These are phyloP conservation scores for Amiota communis DNA, from an alignment of 2,888 invertebrate genomes.

Conservation along the genomic window DNA sequence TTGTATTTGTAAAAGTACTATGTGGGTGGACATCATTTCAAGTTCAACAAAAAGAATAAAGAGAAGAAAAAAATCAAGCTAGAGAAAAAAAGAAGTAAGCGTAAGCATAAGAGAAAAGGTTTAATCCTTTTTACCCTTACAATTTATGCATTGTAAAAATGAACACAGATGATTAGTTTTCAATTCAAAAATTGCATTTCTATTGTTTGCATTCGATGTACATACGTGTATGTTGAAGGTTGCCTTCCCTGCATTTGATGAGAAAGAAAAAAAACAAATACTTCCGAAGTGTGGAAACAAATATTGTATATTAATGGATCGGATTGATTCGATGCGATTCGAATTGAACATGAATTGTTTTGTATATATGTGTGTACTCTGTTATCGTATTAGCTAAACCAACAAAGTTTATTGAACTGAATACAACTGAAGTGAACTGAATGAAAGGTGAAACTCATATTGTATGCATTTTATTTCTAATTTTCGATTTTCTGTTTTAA, in stretches of 20 bases:
- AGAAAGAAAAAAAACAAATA: too few relatives aligned
- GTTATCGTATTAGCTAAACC: too few relatives aligned
- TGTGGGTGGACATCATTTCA: too few relatives aligned
- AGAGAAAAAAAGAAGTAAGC: neutral
- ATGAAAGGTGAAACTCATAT: neutral
- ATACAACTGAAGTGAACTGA: neutral
- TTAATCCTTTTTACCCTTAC: constrained; percentile 30
- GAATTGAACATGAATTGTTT: too few relatives aligned
- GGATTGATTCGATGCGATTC: too few relatives aligned
- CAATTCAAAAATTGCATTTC: constrained; percentile 59
- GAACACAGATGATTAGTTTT: constrained; percentile 71
- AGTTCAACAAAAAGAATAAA: neutral
- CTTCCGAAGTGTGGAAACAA: constrained; percentile 11
- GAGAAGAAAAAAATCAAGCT: neutral
- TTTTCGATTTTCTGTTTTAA: too few relatives aligned
- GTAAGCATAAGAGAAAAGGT: constrained; percentile 15
- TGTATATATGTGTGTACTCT: too few relatives aligned
- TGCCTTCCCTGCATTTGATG: neutral
- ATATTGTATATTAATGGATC: neutral
- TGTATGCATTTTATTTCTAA: too few relatives aligned
- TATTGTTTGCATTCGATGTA: constrained; percentile 26
- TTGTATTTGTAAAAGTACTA: neutral
- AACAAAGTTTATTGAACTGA: too few relatives aligned
- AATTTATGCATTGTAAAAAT: constrained; percentile 59
- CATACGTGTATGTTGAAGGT: constrained; percentile 25